A percentile compares a stretch with the other conserved stretches of the same genome.
These are phyloP conservation scores for Salarias fasciatus DNA, from an alignment of 2,797 vertebrate genomes.

Conservation along the genomic window DNA sequence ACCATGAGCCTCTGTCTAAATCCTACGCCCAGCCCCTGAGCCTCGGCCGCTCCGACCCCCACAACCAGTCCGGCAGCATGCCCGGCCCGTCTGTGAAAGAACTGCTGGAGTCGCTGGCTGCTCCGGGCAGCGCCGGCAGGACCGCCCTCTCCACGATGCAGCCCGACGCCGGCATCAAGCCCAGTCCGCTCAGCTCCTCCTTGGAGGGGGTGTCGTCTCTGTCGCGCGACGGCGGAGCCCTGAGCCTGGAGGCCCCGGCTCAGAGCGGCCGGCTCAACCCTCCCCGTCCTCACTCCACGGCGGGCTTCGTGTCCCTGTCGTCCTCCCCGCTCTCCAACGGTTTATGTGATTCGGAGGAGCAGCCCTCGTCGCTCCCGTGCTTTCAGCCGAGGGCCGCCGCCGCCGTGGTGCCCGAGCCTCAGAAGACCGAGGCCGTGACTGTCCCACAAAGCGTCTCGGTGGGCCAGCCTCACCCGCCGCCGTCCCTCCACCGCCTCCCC, in stretches of 20 bases:
- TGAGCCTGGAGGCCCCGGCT: constrained; percentile 7
- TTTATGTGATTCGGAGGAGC: constrained; percentile 76
- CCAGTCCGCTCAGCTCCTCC: constrained; percentile 40
- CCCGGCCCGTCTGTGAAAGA: constrained; percentile 86
- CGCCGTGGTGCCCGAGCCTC: constrained; percentile 63
- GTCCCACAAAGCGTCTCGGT: constrained; percentile 73
- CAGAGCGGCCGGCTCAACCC: constrained; percentile 14
- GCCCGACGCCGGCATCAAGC: constrained; percentile 49
- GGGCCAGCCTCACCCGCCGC: constrained; percentile 80
- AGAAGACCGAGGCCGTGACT: constrained; percentile 52
- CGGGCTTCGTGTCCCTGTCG: constrained; percentile 41
- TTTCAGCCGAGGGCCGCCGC: constrained; percentile 69
- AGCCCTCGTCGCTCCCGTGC: constrained; percentile 52
- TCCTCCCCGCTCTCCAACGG: constrained; percentile 69
- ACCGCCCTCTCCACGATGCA: constrained; percentile 55
- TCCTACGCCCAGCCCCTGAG: constrained; percentile 64
- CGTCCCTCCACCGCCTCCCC: constrained; percentile 84
- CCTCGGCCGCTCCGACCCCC: constrained; percentile 75
- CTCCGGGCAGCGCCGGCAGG: constrained; percentile 30
- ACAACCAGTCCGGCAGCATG: constrained; percentile 75
- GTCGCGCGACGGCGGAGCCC: constrained; percentile 13
- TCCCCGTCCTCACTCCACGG: constrained; percentile 31
- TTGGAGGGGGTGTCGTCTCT: constrained; percentile 7
- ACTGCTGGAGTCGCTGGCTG: constrained; percentile 80
- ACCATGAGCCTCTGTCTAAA: constrained; percentile 87